Percentiles rank a stretch among this genome's conserved stretches.
Evolutionary conservation across 2,797 vertebrate genomes (phyloP).

Genomic region (Brachyalestes nurse): DNA sequence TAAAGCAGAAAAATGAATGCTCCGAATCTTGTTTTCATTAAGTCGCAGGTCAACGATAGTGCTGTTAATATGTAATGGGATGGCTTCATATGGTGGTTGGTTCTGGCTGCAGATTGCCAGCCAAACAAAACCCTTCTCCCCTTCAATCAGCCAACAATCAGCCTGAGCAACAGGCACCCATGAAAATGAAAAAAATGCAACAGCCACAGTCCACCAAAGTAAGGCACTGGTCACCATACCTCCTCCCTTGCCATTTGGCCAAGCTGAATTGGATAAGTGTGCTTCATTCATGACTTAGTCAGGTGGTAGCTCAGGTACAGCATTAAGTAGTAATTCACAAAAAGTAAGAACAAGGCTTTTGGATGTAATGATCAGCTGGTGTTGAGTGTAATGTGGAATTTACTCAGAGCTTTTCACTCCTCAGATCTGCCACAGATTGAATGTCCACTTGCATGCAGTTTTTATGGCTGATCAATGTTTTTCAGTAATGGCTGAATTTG

Average conservation of each 20-base stretch:
- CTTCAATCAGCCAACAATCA: conserved; percentile 98
- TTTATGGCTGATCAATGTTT: not conserved
- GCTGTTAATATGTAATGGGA: conserved; percentile 96
- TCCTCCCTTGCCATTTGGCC: conserved; percentile 74
- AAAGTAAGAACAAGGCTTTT: conserved; percentile 29
- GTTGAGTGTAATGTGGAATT: conserved; percentile 3
- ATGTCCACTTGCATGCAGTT: not conserved
- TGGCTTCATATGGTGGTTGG: conserved; percentile 95
- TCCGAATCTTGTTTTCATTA: conserved; percentile 97
- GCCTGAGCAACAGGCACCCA: conserved; percentile 78
- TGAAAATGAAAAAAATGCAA: conserved; percentile 82
- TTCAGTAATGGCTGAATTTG: conserved; percentile 1
- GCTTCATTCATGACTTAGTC: conserved; percentile 42
- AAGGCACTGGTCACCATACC: conserved; percentile 79
- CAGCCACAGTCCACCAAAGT: conserved; percentile 74
- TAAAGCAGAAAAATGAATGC: conserved; percentile 92
- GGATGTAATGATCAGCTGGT: conserved; percentile 15
- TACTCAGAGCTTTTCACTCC: conserved; percentile 8
- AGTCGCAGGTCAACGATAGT: conserved; percentile 96
- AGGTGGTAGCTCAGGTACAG: not conserved
- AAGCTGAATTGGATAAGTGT: conserved; percentile 38
- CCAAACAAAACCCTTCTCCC: conserved; percentile 98
- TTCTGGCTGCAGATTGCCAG: conserved; percentile 98
- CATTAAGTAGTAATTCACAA: not conserved
- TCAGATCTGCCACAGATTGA: not conserved